Evolutionary conservation across 2,113 vertebrate genomes (phyloP).

Genomic region (Gnathonemus longibarbis): DNA sequence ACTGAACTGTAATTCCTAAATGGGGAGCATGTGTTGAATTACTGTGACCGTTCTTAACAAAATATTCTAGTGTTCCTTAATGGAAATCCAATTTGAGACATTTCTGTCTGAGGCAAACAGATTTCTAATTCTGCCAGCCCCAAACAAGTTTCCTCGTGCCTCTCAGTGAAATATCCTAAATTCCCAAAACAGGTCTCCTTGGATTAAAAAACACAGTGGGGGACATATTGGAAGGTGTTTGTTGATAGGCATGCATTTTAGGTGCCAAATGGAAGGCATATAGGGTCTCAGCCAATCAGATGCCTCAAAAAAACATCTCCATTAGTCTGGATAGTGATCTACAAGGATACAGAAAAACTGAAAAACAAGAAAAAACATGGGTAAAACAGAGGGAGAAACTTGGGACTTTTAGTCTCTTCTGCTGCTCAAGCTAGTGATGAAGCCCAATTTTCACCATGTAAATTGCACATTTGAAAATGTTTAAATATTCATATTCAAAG

Average conservation of each 20-base stretch:
- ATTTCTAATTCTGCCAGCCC: neutral
- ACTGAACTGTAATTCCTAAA: neutral
- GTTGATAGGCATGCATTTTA: conserved; percentile 40
- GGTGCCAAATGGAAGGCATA: neutral
- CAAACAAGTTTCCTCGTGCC: neutral
- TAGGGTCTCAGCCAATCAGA: neutral
- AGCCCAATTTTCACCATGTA: neutral
- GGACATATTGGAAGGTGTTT: conserved; percentile 47
- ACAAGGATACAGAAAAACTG: neutral
- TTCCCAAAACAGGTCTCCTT: neutral
- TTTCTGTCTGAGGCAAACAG: neutral
- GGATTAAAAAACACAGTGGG: neutral
- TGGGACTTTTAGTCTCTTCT: neutral
- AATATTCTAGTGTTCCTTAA: conserved; percentile 33
- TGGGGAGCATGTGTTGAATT: conserved; percentile 21
- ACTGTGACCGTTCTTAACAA: conserved; percentile 36
- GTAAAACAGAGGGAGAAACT: neutral
- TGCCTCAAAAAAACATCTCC: neutral
- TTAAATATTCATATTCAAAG: neutral
- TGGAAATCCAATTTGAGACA: conserved; percentile 33
- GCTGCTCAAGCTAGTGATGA: neutral
- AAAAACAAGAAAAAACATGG: neutral
- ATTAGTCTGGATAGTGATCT: neutral
- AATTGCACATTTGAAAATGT: neutral
- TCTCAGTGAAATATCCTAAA: neutral